Conservation (phyloP, 2,888 invertebrate genomes). For the Cosmorhoe ocellata region DNA sequence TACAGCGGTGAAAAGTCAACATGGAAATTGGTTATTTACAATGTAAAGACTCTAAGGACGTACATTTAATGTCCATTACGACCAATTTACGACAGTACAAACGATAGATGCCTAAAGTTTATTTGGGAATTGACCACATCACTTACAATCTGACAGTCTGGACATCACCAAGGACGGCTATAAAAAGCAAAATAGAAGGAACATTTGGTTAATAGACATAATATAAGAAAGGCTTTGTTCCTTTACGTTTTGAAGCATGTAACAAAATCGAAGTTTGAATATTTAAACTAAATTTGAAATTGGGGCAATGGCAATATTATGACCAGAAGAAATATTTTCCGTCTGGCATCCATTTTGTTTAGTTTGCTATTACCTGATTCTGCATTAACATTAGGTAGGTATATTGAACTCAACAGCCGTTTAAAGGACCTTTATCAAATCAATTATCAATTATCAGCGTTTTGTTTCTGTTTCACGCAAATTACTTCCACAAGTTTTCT, state of each 20-base stretch:
- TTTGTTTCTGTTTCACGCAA: too few relatives aligned
- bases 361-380: conserved; percentile 12
- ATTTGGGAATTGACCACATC: too few relatives aligned
- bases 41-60: not conserved
- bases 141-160: too few relatives aligned
- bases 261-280: too few relatives aligned
- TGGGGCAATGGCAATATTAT: conserved; percentile 2
- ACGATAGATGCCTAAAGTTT: conserved; percentile 10
- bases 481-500: too few relatives aligned
- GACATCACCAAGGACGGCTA: too few relatives aligned
- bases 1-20: conserved; percentile 57
- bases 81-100: conserved; percentile 6
- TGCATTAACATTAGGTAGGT: not conserved
- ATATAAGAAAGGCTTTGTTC: too few relatives aligned
- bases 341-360: conserved; percentile 13
- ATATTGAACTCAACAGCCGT: not conserved
- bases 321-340: conserved; percentile 14
- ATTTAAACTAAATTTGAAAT: not conserved
- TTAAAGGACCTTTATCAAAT: too few relatives aligned
- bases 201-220: too few relatives aligned
- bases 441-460: too few relatives aligned
- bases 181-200: too few relatives aligned
- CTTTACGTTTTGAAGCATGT: too few relatives aligned
- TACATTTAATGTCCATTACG: not conserved
- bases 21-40: conserved; percentile 44